Conservation (phyloP, 2,797 vertebrate species). For the Esox lucius region DNA sequence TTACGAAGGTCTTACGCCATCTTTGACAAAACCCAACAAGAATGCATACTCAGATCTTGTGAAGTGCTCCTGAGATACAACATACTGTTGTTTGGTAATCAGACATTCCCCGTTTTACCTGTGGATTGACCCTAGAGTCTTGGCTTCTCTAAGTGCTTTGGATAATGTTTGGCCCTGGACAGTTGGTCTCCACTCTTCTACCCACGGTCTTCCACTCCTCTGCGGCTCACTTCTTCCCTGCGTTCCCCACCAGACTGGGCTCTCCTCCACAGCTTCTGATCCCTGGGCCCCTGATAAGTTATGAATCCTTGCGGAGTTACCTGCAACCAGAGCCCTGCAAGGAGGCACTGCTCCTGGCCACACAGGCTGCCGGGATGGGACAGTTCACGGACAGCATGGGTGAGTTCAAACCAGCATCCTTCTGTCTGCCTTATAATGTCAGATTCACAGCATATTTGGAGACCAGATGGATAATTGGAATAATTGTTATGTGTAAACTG, state of each 20-base stretch:
- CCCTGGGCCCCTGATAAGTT: conserved; percentile 78
- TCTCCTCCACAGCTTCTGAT: conserved; percentile 73
- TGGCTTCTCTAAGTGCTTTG: conserved; percentile 35
- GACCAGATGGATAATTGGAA: background rate
- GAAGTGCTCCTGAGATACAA: background rate
- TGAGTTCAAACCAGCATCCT: conserved; percentile 52
- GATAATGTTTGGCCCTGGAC: conserved; percentile 77
- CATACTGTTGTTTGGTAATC: conserved; percentile 20
- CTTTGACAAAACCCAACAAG: background rate
- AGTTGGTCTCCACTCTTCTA: conserved; percentile 73
- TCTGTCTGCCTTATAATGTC: conserved; percentile 9
- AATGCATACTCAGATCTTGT: background rate
- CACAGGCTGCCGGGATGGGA: conserved; percentile 62
- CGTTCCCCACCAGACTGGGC: conserved; percentile 69
- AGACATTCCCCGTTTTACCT: conserved; percentile 21
- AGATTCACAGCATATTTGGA: conserved; percentile 15
- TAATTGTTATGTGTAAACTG: background rate
- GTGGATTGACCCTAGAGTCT: conserved; percentile 24
- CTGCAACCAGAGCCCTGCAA: conserved; percentile 79
- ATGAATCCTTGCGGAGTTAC: conserved; percentile 77
- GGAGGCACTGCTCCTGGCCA: conserved; percentile 73
- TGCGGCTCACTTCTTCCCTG: conserved; percentile 74
- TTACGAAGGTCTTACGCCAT: background rate
- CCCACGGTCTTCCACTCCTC: conserved; percentile 76
- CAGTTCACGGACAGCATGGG: conserved; percentile 69